Evolutionary conservation across 2,888 invertebrate genomes (phyloP).

Genomic region (Podabrus alpinus): DNA sequence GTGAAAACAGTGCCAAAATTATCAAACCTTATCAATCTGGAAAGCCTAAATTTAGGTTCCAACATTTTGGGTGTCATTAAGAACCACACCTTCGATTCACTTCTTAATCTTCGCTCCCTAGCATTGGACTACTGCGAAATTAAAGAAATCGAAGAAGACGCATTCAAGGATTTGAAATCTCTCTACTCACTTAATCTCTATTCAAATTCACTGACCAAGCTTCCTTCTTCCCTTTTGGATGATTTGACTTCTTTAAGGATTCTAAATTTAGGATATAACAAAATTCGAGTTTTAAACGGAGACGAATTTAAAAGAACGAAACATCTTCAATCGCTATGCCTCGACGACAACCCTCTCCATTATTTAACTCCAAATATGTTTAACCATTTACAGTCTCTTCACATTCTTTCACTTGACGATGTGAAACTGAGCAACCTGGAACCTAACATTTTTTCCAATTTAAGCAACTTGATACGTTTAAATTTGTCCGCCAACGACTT

Average conservation of each 20-base stretch:
- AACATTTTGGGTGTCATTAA: background rate
- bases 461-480: background rate
- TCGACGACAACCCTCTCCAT: background rate
- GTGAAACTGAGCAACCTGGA: background rate
- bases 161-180: background rate
- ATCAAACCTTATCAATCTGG: background rate
- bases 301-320: background rate
- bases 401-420: background rate
- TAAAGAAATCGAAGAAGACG: background rate
- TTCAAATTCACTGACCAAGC: background rate
- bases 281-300: background rate
- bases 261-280: background rate
- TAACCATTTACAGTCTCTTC: background rate
- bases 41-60: background rate
- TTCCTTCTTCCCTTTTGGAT: background rate
- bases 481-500: background rate
- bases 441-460: background rate
- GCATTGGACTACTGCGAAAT: background rate
- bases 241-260: background rate
- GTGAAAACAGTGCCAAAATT: background rate
- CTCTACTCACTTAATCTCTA: background rate
- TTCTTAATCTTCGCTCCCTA: background rate
- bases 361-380: background rate
- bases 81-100: background rate
- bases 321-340: background rate